Conservation (phyloP, 2,888 invertebrate species). For the Trilocha varians region DNA sequence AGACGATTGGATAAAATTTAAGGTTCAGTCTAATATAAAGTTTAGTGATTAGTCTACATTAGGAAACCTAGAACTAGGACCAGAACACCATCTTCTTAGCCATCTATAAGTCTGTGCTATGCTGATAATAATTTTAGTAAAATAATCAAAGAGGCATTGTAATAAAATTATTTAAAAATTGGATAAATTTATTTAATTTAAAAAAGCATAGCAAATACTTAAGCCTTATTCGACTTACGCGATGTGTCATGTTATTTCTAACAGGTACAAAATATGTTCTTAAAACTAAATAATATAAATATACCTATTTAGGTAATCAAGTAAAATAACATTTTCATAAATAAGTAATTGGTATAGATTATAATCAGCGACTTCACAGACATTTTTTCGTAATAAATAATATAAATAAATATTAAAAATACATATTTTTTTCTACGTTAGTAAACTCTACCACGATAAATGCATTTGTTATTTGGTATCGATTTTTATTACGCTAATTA, state of each 20-base stretch:
- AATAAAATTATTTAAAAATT: not conserved
- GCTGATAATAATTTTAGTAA: not conserved
- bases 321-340: not conserved
- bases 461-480: constrained; percentile 19
- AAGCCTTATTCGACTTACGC: not conserved
- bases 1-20: too few relatives aligned
- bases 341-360: not conserved
- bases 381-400: not conserved
- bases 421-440: not conserved
- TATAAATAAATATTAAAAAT: not conserved
- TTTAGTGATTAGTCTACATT: too few relatives aligned
- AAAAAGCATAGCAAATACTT: not conserved
- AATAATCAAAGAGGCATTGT: not conserved
- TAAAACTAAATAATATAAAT: not conserved
- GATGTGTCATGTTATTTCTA: not conserved
- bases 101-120: too few relatives aligned
- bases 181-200: not conserved
- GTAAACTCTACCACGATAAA: constrained; percentile 13
- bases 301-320: too few relatives aligned
- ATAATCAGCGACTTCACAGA: too few relatives aligned
- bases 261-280: constrained; percentile 1
- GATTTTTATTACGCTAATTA: constrained; percentile 16
- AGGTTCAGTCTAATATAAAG: too few relatives aligned
- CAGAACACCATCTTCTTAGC: too few relatives aligned
- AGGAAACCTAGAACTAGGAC: too few relatives aligned